These are phyloP conservation scores for Neotragus moschatus DNA, from an alignment of 2,113 vertebrate species.

Conservation along the genomic window DNA sequence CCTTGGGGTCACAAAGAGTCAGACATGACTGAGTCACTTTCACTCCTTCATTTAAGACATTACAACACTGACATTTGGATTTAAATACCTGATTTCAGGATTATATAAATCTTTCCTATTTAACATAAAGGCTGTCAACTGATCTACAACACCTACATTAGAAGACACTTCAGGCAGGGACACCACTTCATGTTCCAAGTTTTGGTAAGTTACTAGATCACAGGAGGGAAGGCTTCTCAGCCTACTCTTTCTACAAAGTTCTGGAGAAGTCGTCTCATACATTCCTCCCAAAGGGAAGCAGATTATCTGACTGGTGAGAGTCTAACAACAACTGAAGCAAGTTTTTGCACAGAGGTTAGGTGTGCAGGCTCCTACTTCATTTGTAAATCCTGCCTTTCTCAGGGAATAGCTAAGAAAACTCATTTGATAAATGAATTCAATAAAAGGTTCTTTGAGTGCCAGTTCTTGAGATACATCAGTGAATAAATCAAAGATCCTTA, in stretches of 20 bases:
- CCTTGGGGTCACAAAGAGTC: background rate
- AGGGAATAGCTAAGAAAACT: background rate
- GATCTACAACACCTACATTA: background rate
- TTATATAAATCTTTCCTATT: background rate
- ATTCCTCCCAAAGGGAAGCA: background rate
- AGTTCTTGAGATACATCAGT: background rate
- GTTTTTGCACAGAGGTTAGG: background rate
- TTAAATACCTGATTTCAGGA: background rate
- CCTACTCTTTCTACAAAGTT: background rate
- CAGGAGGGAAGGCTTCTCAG: background rate
- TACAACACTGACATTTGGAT: background rate
- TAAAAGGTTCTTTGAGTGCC: background rate
- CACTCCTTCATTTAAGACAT: background rate
- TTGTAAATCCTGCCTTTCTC: background rate
- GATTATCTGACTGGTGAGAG: background rate
- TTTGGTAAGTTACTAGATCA: background rate
- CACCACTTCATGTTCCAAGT: background rate
- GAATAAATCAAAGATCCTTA: background rate
- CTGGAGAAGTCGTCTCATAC: background rate
- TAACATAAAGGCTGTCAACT: background rate
- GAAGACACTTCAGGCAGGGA: background rate
- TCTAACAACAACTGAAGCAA: background rate
- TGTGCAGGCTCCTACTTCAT: background rate
- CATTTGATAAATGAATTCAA: background rate
- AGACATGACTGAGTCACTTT: background rate